Base-by-base conservation (phyloP, 2,888 invertebrate genomes). In the Bembecia ichneumoniformis region DNA sequence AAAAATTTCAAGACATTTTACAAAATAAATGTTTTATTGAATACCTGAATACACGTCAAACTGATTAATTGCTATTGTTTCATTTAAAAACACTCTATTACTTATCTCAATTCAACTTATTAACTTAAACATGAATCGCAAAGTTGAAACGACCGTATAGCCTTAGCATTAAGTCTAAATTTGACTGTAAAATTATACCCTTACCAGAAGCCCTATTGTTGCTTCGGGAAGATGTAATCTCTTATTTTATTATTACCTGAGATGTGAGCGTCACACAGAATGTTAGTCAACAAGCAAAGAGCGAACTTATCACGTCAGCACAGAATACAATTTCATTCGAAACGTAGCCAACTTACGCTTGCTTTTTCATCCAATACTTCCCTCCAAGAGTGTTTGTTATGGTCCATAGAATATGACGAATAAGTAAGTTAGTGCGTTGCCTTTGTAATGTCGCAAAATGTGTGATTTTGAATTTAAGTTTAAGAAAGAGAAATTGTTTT, bases 151-250 rank as follows among this genome's bases (percentile, higher is more conserved):
- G n/a, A 11, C 28, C 14, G 3, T 46, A 46, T 20, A 4, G 5
- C 13, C 4, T 28, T 16, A 16, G 10, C n/a, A 46, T 46, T 15
- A n/a, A 28, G 11, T 46, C 14, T 16, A 34, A 28, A 46, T 46
- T 46, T 28, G 9, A 20, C n/a, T 28, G 28, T 11, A 13, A 20
- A 13, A n/a, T 34, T 13, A 43, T 47, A 58, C 73, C 70, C 70
- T 69, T 5, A 40, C 40, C 75, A 68, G 71, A 71, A 76, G 72
- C 75, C 75, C 77, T 77, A 82, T 80, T 82, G 82, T 82, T 79
- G 80, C 77, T 81, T 80, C 77, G 78, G 77, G 71, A 80, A 82
- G 82, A 82, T 82, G 78, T 82, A 79, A 82, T 82, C 82, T 82
- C 77, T 77, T 79, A 81, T 80, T 82, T 81, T 81, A 80, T 81